phyloP scores from a whole-genome alignment of 1,140 invertebrate genomes.

The Caligus rogercresseyi region DNA sequence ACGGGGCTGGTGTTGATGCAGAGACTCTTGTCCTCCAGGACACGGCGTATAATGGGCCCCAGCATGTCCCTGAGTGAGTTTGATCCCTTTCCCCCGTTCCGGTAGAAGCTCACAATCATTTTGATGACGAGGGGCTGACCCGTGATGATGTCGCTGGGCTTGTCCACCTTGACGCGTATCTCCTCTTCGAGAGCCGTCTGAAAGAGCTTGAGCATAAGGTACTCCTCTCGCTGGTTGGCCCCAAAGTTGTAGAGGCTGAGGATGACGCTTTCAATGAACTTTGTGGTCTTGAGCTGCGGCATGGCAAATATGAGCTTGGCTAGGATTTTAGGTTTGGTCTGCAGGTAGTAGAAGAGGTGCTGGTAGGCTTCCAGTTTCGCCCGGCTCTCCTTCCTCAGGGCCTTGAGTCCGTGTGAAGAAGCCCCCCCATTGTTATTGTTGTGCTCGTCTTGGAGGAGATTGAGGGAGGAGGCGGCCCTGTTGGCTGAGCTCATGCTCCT shows the following conservation, averaged over 20 bases:
- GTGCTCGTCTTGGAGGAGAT: not conserved
- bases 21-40: slow-evolving; percentile 46
- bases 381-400: slow-evolving; percentile 49
- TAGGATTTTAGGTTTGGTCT: slow-evolving; percentile 55
- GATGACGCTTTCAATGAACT: slow-evolving; percentile 56
- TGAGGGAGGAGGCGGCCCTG: not conserved
- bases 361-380: slow-evolving; percentile 52
- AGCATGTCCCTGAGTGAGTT: slow-evolving; percentile 47
- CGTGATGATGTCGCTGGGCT: slow-evolving; percentile 53
- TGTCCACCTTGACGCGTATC: slow-evolving; percentile 50
- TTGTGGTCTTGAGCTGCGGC: slow-evolving; percentile 49
- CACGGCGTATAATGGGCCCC: slow-evolving; percentile 45
- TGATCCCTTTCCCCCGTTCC: slow-evolving; percentile 44
- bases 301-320: slow-evolving; percentile 56
- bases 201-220: slow-evolving; percentile 52
- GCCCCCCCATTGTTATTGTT: not conserved
- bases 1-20: slow-evolving; percentile 58
- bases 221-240: slow-evolving; percentile 56
- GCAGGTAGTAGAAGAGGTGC: slow-evolving; percentile 57
- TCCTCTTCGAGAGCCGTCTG: slow-evolving; percentile 53
- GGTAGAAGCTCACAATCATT: slow-evolving; percentile 55
- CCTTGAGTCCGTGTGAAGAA: slow-evolving; percentile 40
- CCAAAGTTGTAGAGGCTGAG: slow-evolving; percentile 60
- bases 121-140: slow-evolving; percentile 55
- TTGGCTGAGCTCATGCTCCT: not conserved